Evolutionary conservation across 2,113 vertebrate species (phyloP).

Genomic region (Cisticola juncidis): DNA sequence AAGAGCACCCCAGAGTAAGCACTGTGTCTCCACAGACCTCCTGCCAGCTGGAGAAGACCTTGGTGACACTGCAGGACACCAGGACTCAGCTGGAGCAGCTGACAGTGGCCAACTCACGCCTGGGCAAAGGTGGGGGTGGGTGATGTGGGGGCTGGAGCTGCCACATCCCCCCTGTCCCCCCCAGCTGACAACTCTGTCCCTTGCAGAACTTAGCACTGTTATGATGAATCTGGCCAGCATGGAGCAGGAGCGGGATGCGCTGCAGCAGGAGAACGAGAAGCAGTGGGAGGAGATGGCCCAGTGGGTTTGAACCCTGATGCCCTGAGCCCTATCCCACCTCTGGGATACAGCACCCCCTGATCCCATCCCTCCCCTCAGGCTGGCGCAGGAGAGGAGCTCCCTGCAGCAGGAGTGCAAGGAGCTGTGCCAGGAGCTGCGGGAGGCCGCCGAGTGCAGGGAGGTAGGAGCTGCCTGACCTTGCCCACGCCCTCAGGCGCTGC

Average conservation of each 20-base stretch:
- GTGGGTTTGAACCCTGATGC: constrained; percentile 41
- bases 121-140: constrained; percentile 61
- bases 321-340: background rate
- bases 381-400: constrained; percentile 16
- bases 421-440: constrained; percentile 63
- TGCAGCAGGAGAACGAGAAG: constrained; percentile 65
- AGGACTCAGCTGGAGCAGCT: constrained; percentile 55
- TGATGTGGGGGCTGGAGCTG: fast-evolving
- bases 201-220: constrained; percentile 54
- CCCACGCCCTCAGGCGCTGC: fast-evolving
- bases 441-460: constrained; percentile 81
- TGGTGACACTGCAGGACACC: background rate
- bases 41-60: constrained; percentile 48
- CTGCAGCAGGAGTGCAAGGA: constrained; percentile 17
- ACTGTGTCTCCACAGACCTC: constrained; percentile 5
- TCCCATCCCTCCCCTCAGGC: background rate
- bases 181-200: fast-evolving
- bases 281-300: constrained; percentile 33
- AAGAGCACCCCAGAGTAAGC: background rate
- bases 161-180: background rate
- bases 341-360: fast-evolving
- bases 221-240: constrained; percentile 45
- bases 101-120: constrained; percentile 34
- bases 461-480: constrained; percentile 60
- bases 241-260: constrained; percentile 69